phyloP scores from a whole-genome alignment of 2,888 invertebrate species.

The Dolichopus griseipennis region DNA sequence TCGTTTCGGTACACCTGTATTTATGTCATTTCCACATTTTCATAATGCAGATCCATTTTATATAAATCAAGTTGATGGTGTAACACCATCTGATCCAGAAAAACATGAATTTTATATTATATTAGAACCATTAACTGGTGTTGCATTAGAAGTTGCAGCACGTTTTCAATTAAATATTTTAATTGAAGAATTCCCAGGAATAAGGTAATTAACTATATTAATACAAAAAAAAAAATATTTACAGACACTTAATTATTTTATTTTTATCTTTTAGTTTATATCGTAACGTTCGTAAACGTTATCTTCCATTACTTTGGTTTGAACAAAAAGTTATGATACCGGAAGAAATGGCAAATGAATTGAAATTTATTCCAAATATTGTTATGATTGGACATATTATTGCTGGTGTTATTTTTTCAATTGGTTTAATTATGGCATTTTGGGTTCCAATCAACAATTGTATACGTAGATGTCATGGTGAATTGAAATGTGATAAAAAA shows the following conservation, averaged over 20 bases:
- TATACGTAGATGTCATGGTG: constrained; percentile 18
- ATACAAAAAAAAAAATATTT: constrained; percentile 1
- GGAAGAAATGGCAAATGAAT: constrained; percentile 47
- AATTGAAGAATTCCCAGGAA: constrained; percentile 53
- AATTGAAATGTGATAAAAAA: constrained; percentile 15
- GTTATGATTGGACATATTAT: constrained; percentile 48
- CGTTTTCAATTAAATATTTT: constrained; percentile 71
- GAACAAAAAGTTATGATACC: constrained; percentile 58
- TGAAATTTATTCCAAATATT: constrained; percentile 47
- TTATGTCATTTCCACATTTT: constrained; percentile 79
- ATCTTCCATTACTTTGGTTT: constrained; percentile 73
- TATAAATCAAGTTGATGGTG: constrained; percentile 54
- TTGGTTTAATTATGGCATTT: constrained; percentile 42
- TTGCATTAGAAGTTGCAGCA: constrained; percentile 66
- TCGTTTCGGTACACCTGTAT: constrained; percentile 71
- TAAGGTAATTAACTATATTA: constrained; percentile 50
- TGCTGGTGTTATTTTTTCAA: constrained; percentile 43
- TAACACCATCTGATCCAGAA: constrained; percentile 53
- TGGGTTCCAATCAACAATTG: constrained; percentile 32
- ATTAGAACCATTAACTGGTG: constrained; percentile 65
- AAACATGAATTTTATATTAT: constrained; percentile 68
- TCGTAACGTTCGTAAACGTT: constrained; percentile 55
- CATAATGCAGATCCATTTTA: constrained; percentile 64
- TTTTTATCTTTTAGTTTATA: constrained; percentile 49
- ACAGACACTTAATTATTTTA: constrained; percentile 7